Evolutionary conservation across 2,888 invertebrate species (phyloP), one percentile per base, ranked within the genome.

Genomic region (Heliconius charithonia): DNA sequence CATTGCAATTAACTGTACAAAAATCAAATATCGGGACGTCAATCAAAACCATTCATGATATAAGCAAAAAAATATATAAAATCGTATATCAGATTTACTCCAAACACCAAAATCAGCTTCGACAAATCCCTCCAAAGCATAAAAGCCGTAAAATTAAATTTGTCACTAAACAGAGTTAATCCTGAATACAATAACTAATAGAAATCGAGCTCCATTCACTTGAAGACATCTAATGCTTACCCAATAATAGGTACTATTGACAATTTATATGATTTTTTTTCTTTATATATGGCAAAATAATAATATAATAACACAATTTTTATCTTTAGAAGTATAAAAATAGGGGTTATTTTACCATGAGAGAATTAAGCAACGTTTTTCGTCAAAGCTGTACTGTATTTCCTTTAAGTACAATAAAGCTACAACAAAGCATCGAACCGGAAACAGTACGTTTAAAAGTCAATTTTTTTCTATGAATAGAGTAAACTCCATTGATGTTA

Each of bases 401-500:
- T 86, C 86, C 85, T 86, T 84, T 79, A 78, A 80, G 81, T 79
- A 84, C 83, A 84, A 84, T 84, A 78, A 80, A 41, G 41, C 76
- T 77, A 73, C 75, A 80, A 86, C 87, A 88, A 88, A 80, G 88
- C 87, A 82, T 25, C 84, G 85, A 86, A 86, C 88, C 89, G 89
- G 89, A 89, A 87, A 88, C 86, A 84, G 85, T 84, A 81, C 83
- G 83, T 84, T 86, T 86, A 85, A 83, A 86, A 86, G 86, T 84
- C 85, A 83, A 63, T 83, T 86, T 87, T 87, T 87, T 67, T 73
- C 66, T 59, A 79, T 84, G 84, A 85, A 86, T 87, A 81, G 84
- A 80, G 79, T 83, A 84, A 87, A 78, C 84, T 86, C 87, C 80
- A 88, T 88, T 87, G 84, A 87, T 81, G 78, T 77, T 79, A 85